A percentile compares a stretch with the other conserved stretches of the same genome.
Conservation (phyloP, 2,888 invertebrate genomes). For the Agonopterix alstromeriana region DNA sequence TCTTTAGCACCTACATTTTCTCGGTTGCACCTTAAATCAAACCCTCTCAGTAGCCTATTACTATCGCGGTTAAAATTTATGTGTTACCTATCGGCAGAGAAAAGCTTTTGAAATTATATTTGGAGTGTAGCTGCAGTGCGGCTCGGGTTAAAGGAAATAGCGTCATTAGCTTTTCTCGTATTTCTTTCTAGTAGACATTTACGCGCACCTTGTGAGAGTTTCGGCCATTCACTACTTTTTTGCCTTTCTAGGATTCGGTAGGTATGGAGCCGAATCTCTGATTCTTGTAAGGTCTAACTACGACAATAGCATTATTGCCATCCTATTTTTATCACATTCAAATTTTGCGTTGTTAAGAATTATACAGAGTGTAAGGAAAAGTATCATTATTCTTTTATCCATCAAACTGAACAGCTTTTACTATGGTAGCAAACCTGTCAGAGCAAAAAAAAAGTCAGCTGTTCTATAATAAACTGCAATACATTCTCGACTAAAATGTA, state of each 20-base stretch:
- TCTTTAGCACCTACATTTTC: conserved; percentile 40
- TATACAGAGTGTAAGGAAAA: no score
- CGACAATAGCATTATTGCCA: no score
- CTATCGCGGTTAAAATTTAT: conserved; percentile 64
- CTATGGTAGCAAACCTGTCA: no score
- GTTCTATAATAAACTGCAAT: no score
- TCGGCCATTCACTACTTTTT: conserved; percentile 28
- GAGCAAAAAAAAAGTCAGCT: no score
- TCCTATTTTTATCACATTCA: no score
- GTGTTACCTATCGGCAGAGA: conserved; percentile 60
- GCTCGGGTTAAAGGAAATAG: conserved; percentile 58
- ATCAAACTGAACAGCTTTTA: no score
- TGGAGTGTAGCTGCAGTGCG: conserved; percentile 59
- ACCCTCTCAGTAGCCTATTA: conserved; percentile 50
- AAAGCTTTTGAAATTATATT: conserved; percentile 67
- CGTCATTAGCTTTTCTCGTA: conserved; percentile 69
- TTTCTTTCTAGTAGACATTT: conserved; percentile 58
- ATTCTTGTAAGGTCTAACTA: no score
- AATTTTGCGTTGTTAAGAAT: no score
- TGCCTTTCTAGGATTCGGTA: conserved; percentile 13
- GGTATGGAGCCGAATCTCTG: neutral
- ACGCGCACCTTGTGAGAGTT: conserved; percentile 45
- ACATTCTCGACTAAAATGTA: no score
- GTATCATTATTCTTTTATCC: no score
- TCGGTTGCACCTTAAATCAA: conserved; percentile 51